Conservation (phyloP, 2,797 vertebrate species). For the Varecia variegata region DNA sequence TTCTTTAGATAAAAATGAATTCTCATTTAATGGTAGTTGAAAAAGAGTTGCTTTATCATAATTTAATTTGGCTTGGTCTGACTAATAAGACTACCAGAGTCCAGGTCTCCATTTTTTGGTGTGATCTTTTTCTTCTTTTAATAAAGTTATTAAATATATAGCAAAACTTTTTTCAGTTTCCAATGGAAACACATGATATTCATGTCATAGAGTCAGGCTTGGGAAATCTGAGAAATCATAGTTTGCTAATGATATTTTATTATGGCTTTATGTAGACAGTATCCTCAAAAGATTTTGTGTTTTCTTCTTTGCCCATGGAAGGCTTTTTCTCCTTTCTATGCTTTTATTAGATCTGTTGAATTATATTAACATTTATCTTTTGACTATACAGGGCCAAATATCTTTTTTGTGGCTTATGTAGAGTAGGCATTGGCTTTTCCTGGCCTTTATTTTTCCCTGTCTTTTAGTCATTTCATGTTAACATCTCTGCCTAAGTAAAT, state of each 20-base stretch:
- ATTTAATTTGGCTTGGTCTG: neutral
- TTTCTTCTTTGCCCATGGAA: slow-evolving; percentile 36
- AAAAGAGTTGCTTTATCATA: slow-evolving; percentile 8
- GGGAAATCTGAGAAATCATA: slow-evolving; percentile 18
- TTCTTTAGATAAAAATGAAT: slow-evolving; percentile 42
- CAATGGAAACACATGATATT: neutral
- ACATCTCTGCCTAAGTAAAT: slow-evolving; percentile 7
- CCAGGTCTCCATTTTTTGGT: slow-evolving; percentile 17
- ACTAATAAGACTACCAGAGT: neutral
- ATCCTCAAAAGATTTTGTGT: slow-evolving; percentile 29
- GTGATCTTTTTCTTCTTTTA: slow-evolving; percentile 18
- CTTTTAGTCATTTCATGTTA: slow-evolving; percentile 21
- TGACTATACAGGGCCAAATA: neutral
- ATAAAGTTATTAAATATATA: slow-evolving; percentile 39
- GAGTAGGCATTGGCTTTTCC: neutral
- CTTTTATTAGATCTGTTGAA: slow-evolving; percentile 42
- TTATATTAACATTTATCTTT: slow-evolving; percentile 47
- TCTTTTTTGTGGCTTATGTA: slow-evolving; percentile 29
- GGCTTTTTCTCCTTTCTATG: slow-evolving; percentile 12
- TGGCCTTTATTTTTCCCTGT: neutral
- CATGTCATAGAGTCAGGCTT: neutral
- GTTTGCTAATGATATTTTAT: slow-evolving; percentile 24
- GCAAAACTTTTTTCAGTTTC: neutral
- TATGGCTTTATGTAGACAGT: neutral
- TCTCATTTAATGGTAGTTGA: neutral